A percentile compares a stretch with the other conserved stretches of the same genome.
Evolutionary conservation across 2,113 vertebrate species (phyloP).

Genomic region (Nipponia nippon): DNA sequence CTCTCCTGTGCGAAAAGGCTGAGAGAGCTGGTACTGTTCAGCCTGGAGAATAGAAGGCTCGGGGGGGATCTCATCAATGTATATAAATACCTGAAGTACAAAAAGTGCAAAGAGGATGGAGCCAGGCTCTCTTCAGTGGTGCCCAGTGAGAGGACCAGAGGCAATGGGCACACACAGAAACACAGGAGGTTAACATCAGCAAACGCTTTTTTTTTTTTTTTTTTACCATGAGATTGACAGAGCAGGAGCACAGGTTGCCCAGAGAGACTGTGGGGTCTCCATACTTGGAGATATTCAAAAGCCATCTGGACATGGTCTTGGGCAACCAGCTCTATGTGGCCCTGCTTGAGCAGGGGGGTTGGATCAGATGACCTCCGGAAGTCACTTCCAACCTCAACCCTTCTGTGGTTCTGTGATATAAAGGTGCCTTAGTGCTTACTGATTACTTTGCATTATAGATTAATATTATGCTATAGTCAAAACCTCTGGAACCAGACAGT

Average conservation of each 20-base stretch:
- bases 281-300: background rate
- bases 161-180: background rate
- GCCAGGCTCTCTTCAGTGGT: background rate
- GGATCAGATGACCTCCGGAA: background rate
- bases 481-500: background rate
- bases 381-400: background rate
- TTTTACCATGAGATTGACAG: background rate
- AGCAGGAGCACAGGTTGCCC: background rate
- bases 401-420: background rate
- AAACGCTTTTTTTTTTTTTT: too few species aligned
- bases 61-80: background rate
- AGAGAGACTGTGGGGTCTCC: background rate
- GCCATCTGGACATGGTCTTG: background rate
- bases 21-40: rapidly evolving
- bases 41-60: background rate
- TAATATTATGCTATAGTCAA: background rate
- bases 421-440: background rate
- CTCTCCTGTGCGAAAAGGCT: background rate
- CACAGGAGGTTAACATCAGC: background rate
- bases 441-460: background rate
- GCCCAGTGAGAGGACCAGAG: background rate
- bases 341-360: background rate
- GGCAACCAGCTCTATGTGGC: background rate
- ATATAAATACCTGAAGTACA: background rate
- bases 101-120: background rate